A percentile compares a stretch with the other conserved stretches of the same genome.
Evolutionary conservation across 2,888 invertebrate genomes (phyloP).

Genomic region (Endomychus coccineus): DNA sequence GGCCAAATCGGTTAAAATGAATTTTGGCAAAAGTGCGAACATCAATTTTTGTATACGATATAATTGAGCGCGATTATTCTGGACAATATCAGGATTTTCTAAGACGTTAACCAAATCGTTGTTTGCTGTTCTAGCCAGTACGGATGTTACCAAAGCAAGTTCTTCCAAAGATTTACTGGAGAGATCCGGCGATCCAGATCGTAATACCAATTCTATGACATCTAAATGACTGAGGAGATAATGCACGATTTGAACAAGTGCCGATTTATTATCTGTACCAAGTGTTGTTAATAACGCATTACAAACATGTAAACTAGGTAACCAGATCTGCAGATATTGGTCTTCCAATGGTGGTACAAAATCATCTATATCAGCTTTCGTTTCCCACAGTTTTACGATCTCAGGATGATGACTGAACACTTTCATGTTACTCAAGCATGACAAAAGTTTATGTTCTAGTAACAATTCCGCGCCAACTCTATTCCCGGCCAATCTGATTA

Average conservation of each 20-base stretch:
- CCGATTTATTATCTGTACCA: constrained; percentile 76
- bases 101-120: constrained; percentile 36
- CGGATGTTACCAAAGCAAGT: constrained; percentile 52
- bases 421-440: constrained; percentile 58
- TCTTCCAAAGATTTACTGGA: constrained; percentile 63
- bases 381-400: constrained; percentile 37
- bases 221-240: constrained; percentile 77
- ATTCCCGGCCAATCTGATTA: constrained; percentile 62
- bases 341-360: constrained; percentile 58
- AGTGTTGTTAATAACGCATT: constrained; percentile 75
- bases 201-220: constrained; percentile 68
- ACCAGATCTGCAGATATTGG: constrained; percentile 74
- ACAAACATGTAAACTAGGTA: constrained; percentile 75
- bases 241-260: constrained; percentile 71
- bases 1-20: constrained; percentile 43
- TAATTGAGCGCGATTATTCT: constrained; percentile 51
- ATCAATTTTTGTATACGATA: constrained; percentile 66
- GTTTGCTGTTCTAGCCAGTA: constrained; percentile 39
- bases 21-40: constrained; percentile 67
- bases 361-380: constrained; percentile 32
- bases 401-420: constrained; percentile 71
- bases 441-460: constrained; percentile 53
- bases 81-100: constrained; percentile 40
- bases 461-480: constrained; percentile 59
- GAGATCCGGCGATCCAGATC: constrained; percentile 60